These are phyloP conservation scores for Colaptes auratus DNA, from an alignment of 2,113 vertebrate species.

Conservation along the genomic window DNA sequence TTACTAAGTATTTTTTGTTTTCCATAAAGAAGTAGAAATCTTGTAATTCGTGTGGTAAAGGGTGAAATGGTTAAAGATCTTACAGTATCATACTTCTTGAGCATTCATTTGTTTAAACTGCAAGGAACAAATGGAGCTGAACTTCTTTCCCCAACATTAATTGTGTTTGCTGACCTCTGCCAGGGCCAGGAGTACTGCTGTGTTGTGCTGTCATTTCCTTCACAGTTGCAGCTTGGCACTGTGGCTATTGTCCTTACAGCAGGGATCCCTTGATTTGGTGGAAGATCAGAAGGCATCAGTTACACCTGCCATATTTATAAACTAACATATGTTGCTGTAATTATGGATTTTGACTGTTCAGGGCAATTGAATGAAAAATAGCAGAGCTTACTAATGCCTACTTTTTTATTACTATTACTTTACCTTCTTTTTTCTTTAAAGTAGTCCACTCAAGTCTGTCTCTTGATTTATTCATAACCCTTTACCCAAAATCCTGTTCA, in stretches of 20 bases:
- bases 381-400: background rate
- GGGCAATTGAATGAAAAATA: background rate
- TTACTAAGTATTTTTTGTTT: background rate
- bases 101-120: slow-evolving; percentile 29
- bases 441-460: background rate
- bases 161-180: slow-evolving; percentile 7
- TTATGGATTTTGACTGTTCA: background rate
- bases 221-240: slow-evolving; percentile 11
- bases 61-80: background rate
- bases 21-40: background rate
- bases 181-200: background rate
- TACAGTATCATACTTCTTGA: background rate
- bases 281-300: background rate
- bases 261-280: background rate
- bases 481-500: background rate
- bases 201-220: slow-evolving; percentile 34
- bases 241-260: background rate
- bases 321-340: background rate
- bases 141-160: background rate
- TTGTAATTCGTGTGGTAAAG: background rate
- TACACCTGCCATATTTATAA: slow-evolving; percentile 11
- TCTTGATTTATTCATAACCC: background rate
- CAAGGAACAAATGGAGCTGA: slow-evolving; percentile 43
- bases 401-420: too few species aligned
- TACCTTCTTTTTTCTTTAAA: too few species aligned